Evolutionary conservation across 2,888 invertebrate species (phyloP).

Genomic region (Noctua comes): DNA sequence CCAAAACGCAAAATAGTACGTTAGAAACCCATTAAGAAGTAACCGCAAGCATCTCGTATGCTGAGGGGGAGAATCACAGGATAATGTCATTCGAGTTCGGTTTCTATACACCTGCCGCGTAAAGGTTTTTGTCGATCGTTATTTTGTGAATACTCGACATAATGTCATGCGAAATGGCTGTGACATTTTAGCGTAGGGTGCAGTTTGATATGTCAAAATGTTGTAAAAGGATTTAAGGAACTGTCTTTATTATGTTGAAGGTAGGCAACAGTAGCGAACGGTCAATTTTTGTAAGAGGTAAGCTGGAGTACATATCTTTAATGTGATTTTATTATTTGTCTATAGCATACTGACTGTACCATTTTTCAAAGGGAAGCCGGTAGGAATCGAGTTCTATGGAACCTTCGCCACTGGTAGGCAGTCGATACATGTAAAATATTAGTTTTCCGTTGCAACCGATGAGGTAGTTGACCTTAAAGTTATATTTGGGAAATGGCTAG

Average conservation of each 20-base stretch:
- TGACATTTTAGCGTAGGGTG: constrained; percentile 44
- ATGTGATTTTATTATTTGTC: too few relatives aligned
- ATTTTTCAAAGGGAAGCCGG: too few relatives aligned
- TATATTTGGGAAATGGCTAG: not conserved
- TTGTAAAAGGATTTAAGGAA: not conserved
- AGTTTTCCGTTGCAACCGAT: not conserved
- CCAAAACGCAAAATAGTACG: constrained; percentile 58
- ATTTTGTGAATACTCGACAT: constrained; percentile 59
- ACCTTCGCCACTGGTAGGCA: too few relatives aligned
- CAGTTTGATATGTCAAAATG: constrained; percentile 17
- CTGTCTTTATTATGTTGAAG: not conserved
- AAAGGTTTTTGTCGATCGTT: constrained; percentile 52
- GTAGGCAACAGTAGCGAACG: too few relatives aligned
- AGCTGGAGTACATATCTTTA: too few relatives aligned
- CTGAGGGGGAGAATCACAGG: constrained; percentile 57
- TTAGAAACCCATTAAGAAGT: constrained; percentile 63
- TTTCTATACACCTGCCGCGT: constrained; percentile 45
- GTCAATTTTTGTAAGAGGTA: too few relatives aligned
- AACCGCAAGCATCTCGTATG: constrained; percentile 70
- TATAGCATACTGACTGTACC: too few relatives aligned
- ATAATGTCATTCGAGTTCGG: constrained; percentile 55
- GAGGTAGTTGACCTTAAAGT: not conserved
- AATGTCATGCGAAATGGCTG: constrained; percentile 53
- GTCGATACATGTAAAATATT: not conserved
- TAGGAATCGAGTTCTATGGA: too few relatives aligned